These are phyloP conservation scores for Crypturellus tataupa DNA, from an alignment of 2,797 vertebrate genomes.

Conservation along the genomic window DNA sequence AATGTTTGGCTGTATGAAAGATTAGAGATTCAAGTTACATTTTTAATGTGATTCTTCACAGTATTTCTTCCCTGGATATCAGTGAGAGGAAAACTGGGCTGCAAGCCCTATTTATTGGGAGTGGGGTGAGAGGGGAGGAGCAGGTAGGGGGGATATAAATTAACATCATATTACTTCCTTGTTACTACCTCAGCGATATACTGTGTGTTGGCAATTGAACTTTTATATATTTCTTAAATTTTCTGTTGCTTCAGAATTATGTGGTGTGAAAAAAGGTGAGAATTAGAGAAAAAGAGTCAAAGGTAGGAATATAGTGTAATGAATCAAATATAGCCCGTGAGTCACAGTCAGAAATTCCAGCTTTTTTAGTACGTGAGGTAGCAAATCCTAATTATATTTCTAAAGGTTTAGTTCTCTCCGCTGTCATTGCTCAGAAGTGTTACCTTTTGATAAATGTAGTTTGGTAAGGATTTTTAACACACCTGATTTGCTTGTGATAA, in stretches of 20 bases:
- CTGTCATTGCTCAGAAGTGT: not conserved
- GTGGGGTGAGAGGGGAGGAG: not conserved
- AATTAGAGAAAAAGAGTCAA: not conserved
- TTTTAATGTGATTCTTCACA: not conserved
- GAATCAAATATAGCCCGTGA: not conserved
- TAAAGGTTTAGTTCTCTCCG: not conserved
- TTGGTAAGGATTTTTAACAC: not conserved
- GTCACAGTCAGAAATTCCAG: not conserved
- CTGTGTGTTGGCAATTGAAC: not conserved
- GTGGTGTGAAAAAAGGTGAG: not conserved
- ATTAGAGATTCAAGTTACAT: not conserved
- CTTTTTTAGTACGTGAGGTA: not conserved
- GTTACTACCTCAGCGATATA: not conserved
- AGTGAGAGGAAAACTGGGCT: not conserved
- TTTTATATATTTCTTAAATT: not conserved
- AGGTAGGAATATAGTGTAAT: not conserved
- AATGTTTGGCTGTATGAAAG: not conserved
- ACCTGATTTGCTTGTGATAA: not conserved
- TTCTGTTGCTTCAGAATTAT: not conserved
- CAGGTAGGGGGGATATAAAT: not conserved
- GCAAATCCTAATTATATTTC: not conserved
- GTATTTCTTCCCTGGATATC: slow-evolving; percentile 15
- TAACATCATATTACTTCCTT: not conserved
- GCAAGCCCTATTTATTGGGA: not conserved
- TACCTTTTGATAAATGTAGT: not conserved